A percentile compares a stretch with the other conserved stretches of the same genome.
These are phyloP conservation scores for Porphyrio hochstetteri DNA, from an alignment of 2,113 vertebrate genomes.

Conservation along the genomic window DNA sequence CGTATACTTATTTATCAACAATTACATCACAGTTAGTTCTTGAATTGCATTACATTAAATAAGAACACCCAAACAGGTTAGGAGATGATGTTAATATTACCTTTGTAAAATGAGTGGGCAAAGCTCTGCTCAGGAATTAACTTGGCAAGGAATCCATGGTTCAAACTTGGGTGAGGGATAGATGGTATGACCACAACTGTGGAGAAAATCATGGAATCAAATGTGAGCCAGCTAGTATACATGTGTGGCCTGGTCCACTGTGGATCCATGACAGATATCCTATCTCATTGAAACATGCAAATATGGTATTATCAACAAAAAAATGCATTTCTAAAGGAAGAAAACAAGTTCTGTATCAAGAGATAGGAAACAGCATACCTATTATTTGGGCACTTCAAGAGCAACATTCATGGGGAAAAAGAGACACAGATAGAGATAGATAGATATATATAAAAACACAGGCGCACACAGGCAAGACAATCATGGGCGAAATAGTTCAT, in stretches of 20 bases:
- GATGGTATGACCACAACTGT: constrained; percentile 85
- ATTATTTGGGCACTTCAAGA: constrained; percentile 47
- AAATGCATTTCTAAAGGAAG: constrained; percentile 15
- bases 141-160: constrained; percentile 86
- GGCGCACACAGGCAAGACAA: constrained; percentile 27
- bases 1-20: constrained; percentile 59
- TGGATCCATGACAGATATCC: constrained; percentile 62
- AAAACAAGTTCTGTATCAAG: constrained; percentile 35
- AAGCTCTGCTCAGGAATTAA: constrained; percentile 85
- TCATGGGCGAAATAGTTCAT: not conserved
- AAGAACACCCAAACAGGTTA: constrained; percentile 70
- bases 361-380: constrained; percentile 62
- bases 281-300: constrained; percentile 69
- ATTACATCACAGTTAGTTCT: constrained; percentile 56
- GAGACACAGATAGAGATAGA: constrained; percentile 9
- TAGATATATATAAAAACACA: not conserved
- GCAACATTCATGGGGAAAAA: constrained; percentile 55
- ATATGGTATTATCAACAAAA: constrained; percentile 40
- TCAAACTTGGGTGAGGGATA: constrained; percentile 84
- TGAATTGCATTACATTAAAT: constrained; percentile 64
- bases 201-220: constrained; percentile 79
- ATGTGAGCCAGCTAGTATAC: constrained; percentile 72
- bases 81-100: constrained; percentile 77
- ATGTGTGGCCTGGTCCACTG: constrained; percentile 61
- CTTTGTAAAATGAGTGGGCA: constrained; percentile 85